Base-by-base conservation (phyloP, 1,140 invertebrate species). In the Calliopsis andreniformis region DNA sequence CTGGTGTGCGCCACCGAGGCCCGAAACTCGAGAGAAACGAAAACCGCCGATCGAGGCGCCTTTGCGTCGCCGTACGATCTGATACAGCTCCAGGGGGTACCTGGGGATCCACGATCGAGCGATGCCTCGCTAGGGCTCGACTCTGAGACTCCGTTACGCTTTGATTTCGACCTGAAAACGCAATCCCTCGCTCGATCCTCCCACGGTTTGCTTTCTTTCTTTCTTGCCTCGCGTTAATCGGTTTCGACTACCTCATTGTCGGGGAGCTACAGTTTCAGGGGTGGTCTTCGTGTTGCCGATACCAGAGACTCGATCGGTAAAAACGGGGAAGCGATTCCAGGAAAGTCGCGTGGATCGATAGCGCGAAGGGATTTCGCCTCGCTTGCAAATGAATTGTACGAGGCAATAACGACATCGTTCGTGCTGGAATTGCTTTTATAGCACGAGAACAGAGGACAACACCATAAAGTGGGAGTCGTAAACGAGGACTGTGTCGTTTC, bases 51-150 rank as follows among this genome's bases (percentile, higher is more conserved):
- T 12, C 45, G 14, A 42, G 66, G 42, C 43, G 76, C 58, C 68
- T 53, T 53, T 51, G 67, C 55, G 64, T 49, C 80, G 64, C 51
- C 32, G 58, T 78, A 69, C 68, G 67, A 63, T 47, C 79, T 59
- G 80, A 82, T 82, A 81, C 28, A 49, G 35, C 23, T 20, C n/a
- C 3, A n/a, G 39, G 59, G 12, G 20, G n/a, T 70, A 76, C 71
- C 71, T 66, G 61, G 53, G n/a, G 39, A 20, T 23, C 2, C 30
- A 23, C 18, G 6, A 0, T 7, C 25, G 12, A 42, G 39, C 61
- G 32, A 20, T 72, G 32, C 2, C 69, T 23, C 35, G 0, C 45
- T 5, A 2, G 18, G 18, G 6, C 51, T 30, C 28, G 4, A 5
- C n/a, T 4, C n/a, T 2, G 12, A n/a, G n/a, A n/a, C n/a, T n/a